These are phyloP conservation scores for Calameuta filiformis DNA, from an alignment of 2,888 invertebrate species.

Conservation along the genomic window DNA sequence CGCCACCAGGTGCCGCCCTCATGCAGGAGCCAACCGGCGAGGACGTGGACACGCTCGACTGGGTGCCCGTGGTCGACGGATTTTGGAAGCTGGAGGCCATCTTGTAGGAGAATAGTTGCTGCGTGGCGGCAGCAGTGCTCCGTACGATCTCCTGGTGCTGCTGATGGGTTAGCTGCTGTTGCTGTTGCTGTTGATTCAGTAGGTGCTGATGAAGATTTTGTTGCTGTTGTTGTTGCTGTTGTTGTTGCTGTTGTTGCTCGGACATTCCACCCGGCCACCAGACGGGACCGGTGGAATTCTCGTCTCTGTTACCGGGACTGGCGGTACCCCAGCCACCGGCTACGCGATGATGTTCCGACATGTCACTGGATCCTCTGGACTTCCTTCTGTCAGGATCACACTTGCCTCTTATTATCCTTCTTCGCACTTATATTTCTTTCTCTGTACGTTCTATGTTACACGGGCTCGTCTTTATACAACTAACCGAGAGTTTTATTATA, in stretches of 20 bases:
- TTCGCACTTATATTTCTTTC: not conserved
- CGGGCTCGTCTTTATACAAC: not conserved
- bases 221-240: conserved; percentile 69
- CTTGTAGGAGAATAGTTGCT: conserved; percentile 86
- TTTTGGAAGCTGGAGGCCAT: conserved; percentile 87
- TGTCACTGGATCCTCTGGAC: conserved; percentile 47
- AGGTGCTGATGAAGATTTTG: conserved; percentile 52
- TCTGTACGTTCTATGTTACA: not conserved
- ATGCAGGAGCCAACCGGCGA: conserved; percentile 70
- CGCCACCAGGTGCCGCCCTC: conserved; percentile 58
- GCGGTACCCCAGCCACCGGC: conserved; percentile 71
- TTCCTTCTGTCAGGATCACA: conserved; percentile 42
- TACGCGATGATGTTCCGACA: conserved; percentile 76
- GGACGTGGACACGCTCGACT: conserved; percentile 73
- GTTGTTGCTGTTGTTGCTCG: conserved; percentile 69
- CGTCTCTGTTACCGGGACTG: conserved; percentile 67
- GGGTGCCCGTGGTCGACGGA: conserved; percentile 75
- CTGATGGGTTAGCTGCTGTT: conserved; percentile 53
- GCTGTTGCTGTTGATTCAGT: conserved; percentile 57
- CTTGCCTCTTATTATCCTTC: conserved; percentile 4
- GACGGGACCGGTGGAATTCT: conserved; percentile 65
- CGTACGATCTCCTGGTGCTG: conserved; percentile 69
- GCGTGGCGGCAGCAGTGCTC: conserved; percentile 72
- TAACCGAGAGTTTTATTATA: not conserved
- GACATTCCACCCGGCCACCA: conserved; percentile 68